phyloP scores from a whole-genome alignment of 2,113 vertebrate species.

The Pseudorasbora parva region DNA sequence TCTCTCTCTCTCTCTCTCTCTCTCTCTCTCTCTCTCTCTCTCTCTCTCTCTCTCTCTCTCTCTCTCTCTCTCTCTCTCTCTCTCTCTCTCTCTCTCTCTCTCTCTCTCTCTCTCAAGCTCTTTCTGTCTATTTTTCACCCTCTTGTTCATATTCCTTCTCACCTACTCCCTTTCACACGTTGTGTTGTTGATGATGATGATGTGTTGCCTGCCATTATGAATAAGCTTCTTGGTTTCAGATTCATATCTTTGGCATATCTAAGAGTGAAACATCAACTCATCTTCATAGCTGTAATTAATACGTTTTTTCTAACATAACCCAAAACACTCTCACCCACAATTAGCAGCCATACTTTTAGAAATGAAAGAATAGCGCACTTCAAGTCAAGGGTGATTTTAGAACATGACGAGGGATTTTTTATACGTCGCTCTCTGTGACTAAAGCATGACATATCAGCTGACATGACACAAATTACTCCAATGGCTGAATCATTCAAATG shows the following conservation, averaged over 20 bases:
- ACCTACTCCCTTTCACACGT: conserved; percentile 44
- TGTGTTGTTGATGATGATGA: conserved; percentile 43
- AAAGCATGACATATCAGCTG: conserved; percentile 37
- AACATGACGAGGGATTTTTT: neutral
- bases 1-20: neutral
- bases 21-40: too few species aligned
- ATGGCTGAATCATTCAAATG: conserved; percentile 28
- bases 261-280: conserved; percentile 21
- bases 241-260: conserved; percentile 19
- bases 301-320: neutral
- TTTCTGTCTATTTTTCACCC: conserved; percentile 21
- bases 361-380: neutral
- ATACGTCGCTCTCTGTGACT: conserved; percentile 2
- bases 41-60: conserved; percentile 17
- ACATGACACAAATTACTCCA: conserved; percentile 42
- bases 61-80: neutral
- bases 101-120: neutral
- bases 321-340: neutral
- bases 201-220: conserved; percentile 34
- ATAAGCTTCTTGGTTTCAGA: conserved; percentile 19
- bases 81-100: neutral
- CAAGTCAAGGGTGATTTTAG: neutral
- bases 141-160: conserved; percentile 1
- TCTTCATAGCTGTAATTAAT: conserved; percentile 10
- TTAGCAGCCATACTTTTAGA: neutral